Conservation (phyloP, 2,797 vertebrate genomes). For the Perodicticus potto region DNA sequence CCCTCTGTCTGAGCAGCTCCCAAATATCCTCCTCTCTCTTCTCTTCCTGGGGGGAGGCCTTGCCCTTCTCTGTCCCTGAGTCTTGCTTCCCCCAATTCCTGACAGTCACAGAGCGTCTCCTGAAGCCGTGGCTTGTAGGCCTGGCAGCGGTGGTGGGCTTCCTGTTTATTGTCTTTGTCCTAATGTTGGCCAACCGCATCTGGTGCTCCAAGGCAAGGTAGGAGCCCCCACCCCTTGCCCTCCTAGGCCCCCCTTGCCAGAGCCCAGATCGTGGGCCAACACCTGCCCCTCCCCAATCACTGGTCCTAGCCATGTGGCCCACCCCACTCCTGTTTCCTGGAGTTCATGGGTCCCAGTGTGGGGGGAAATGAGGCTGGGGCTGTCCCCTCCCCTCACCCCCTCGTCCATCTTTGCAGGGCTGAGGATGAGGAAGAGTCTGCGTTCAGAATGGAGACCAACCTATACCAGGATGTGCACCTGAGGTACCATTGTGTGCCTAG, state of each 20-base stretch:
- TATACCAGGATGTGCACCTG: rapidly evolving
- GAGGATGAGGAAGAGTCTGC: background rate
- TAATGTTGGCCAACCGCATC: conserved; percentile 88
- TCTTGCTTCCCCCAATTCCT: background rate
- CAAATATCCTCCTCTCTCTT: background rate
- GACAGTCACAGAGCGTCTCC: background rate
- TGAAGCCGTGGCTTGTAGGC: conserved; percentile 92
- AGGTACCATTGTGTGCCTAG: conserved; percentile 47
- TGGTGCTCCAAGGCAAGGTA: conserved; percentile 89
- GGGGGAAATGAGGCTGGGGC: background rate
- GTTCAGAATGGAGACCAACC: rapidly evolving
- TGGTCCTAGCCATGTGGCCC: rapidly evolving
- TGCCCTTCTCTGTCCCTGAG: background rate
- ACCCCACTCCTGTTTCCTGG: background rate
- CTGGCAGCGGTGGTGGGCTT: conserved; percentile 91
- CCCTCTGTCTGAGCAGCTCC: background rate
- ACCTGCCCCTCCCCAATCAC: background rate
- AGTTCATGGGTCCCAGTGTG: too few relatives aligned
- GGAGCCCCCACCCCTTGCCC: background rate
- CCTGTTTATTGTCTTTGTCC: conserved; percentile 91
- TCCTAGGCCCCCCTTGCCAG: background rate
- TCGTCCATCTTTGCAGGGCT: conserved; percentile 12
- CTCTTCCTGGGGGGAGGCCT: too few relatives aligned
- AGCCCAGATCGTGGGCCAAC: background rate
- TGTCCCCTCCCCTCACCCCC: background rate